Conservation (phyloP, 2,113 vertebrate genomes). For the Leucopsar rothschildi region DNA sequence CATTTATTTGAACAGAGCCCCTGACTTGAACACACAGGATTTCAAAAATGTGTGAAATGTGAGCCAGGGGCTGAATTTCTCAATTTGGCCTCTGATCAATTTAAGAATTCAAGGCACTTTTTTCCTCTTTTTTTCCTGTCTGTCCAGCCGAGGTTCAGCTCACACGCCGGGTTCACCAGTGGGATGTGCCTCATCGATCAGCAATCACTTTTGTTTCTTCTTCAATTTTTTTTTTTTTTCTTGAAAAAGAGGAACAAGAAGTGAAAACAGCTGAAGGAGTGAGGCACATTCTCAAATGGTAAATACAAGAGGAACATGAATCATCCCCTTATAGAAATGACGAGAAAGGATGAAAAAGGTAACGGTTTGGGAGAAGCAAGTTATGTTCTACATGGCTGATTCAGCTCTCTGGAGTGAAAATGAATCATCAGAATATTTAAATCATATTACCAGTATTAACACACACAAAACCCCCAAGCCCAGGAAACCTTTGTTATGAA, state of each 20-base stretch:
- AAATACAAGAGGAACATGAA: conserved; percentile 67
- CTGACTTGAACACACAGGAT: neutral
- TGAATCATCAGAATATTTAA: conserved; percentile 72
- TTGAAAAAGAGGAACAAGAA: conserved; percentile 45
- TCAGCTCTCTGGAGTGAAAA: conserved; percentile 59
- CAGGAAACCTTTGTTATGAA: conserved; percentile 54
- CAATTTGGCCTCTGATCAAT: neutral
- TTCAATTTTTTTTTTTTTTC: neutral
- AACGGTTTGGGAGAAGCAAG: conserved; percentile 54
- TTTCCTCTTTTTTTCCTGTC: neutral
- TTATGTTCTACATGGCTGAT: conserved; percentile 56
- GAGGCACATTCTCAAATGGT: conserved; percentile 29
- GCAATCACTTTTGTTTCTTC: neutral
- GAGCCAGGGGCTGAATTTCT: neutral
- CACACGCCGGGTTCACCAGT: neutral
- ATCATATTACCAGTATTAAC: conserved; percentile 64
- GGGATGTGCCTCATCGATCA: neutral
- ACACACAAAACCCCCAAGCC: conserved; percentile 60
- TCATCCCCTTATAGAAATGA: conserved; percentile 68
- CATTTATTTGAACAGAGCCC: neutral
- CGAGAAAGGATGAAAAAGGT: conserved; percentile 61
- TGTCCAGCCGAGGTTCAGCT: neutral
- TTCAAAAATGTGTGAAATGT: neutral
- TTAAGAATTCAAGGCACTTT: neutral
- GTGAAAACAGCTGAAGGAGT: conserved; percentile 36